Evolutionary conservation across 2,113 vertebrate genomes (phyloP), one percentile per base, ranked within the genome.

Genomic region (Porphyrio hochstetteri): DNA sequence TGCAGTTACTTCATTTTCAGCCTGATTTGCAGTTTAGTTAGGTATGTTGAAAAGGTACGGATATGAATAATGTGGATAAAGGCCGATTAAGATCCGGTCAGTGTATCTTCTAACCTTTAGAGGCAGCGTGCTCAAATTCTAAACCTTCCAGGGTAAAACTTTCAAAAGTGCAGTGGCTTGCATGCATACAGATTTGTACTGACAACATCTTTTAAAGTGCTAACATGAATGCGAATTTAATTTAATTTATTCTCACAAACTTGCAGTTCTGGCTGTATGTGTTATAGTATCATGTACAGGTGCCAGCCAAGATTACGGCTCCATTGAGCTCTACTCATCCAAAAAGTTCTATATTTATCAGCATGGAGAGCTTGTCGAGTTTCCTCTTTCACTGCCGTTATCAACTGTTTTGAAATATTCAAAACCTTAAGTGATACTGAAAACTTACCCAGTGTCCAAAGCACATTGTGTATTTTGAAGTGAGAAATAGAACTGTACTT

Each of bases 401-500:
- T 91, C 92, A 94, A 79, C 91, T 96, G 93, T 95, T 96, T 96
- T 95, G 93, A 93, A 97, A 96, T 97, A 96, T 79, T 96, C 88
- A 94, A 33, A 96, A 89, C 91, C 81, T 82, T 94, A 91, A 96
- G 88, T 92, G 95, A 86, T 95, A 95, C 38, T 87, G 95, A 87
- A 96, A 95, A 89, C 86, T 84, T 90, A 79, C 12, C 74, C 78
- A 76, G 71, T 91, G 78, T 95, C 89, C 83, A 92, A 92, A 93
- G 92, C 76, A 84, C 86, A 46, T 77, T 96, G 80, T 97, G 86
- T 83, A 81, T 96, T 94, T 96, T 71, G 69, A 97, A 88, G 93
- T 87, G 96, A 92, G 95, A 95, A 97, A 82, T 70, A 78, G 84
- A 94, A 56, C 69, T 90, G 78, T 93, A 83, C 90, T 92, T 94